These are phyloP conservation scores for Psittacula cyanocephala DNA, from an alignment of 2,113 vertebrate genomes.

Conservation along the genomic window DNA sequence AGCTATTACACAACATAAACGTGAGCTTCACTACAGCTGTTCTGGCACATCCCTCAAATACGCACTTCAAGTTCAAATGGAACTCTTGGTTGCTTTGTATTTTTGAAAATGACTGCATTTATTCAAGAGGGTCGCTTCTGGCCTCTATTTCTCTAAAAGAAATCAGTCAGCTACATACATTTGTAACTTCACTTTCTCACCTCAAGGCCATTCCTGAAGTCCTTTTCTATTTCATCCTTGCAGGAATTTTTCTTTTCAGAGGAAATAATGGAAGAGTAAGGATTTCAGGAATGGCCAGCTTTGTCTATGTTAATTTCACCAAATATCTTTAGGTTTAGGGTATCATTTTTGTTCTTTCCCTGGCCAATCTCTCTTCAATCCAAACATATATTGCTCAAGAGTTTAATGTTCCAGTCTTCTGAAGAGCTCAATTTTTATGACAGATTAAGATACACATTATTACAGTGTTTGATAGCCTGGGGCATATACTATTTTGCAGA, in stretches of 20 bases:
- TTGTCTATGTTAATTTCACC: not conserved
- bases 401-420: not conserved
- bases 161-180: not conserved
- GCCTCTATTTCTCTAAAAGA: not conserved
- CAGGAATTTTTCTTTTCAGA: not conserved
- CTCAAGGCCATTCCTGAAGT: not conserved
- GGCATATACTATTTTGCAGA: not conserved
- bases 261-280: not conserved
- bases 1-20: not conserved
- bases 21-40: not conserved
- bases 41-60: not conserved
- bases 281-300: not conserved
- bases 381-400: not conserved
- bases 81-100: not conserved
- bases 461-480: not conserved
- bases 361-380: not conserved
- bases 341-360: not conserved
- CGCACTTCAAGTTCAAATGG: not conserved
- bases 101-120: not conserved
- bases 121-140: not conserved
- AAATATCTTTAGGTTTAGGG: not conserved
- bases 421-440: not conserved
- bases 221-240: not conserved
- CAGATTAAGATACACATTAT: not conserved
- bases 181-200: not conserved